phyloP scores from a whole-genome alignment of 2,113 vertebrate species.

The Ondatra zibethicus region DNA sequence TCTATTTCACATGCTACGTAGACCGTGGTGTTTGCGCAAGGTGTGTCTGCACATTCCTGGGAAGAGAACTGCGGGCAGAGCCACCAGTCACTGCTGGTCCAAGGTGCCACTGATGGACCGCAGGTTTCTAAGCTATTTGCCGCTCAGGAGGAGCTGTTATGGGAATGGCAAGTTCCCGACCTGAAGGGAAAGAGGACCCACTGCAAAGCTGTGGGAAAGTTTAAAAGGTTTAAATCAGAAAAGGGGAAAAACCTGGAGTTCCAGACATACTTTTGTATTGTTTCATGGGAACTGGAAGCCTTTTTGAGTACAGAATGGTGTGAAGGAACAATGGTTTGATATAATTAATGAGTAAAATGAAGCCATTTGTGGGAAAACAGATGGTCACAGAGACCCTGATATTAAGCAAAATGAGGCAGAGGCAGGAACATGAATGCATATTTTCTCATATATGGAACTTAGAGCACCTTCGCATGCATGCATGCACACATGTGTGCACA shows the following conservation, averaged over 20 bases:
- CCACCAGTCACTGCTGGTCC: background rate
- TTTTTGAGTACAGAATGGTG: background rate
- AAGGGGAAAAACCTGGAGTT: background rate
- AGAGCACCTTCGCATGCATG: too few species aligned
- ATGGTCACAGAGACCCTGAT: background rate
- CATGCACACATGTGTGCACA: accelerated
- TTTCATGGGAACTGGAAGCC: background rate
- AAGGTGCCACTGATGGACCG: too few species aligned
- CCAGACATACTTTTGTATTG: background rate
- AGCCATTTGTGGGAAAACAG: background rate
- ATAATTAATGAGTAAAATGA: background rate
- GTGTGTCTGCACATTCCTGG: background rate
- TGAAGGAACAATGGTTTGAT: conserved; percentile 16
- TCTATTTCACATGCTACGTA: background rate
- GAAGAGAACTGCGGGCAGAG: background rate
- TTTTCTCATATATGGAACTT: background rate
- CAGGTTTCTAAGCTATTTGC: background rate
- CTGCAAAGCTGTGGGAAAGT: background rate
- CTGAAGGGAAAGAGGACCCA: background rate
- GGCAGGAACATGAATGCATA: background rate
- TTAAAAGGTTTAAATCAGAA: background rate
- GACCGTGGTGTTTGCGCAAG: background rate
- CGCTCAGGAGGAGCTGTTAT: background rate
- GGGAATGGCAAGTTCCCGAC: background rate
- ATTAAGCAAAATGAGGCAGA: background rate